Evolutionary conservation across 2,113 vertebrate genomes (phyloP), one percentile per base, ranked within the genome.

Genomic region (Nycticryphes semicollaris): DNA sequence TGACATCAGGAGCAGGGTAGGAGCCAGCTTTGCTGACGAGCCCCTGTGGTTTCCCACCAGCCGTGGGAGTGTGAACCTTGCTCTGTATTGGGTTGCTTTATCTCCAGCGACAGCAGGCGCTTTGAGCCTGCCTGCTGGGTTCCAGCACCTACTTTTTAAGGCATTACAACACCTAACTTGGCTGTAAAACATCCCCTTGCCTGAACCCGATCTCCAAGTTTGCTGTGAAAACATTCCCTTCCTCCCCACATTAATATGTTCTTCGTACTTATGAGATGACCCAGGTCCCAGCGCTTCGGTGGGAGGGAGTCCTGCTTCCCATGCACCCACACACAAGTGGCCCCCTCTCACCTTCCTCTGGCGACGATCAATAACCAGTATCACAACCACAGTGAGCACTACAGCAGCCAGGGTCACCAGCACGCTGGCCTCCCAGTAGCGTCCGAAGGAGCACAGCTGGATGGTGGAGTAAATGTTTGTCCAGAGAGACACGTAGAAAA

Each of bases 401-500:
- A 97, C 50, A 0, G 98, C 97, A 1, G 90, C 95, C 78, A 98
- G 57, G 5, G 98, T 98, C 48, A 98, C 98, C 10, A 98, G 95
- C 59, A 98, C 80, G 0, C 96, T 84, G 2, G 92, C 88, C 15
- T 90, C 96, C 98, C 98, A 98, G 89, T 84, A 96, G 22, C 22
- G 94, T 7, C 97, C 95, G 1, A 97, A 79, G 66, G 97, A 93
- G 8, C 96, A 98, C 75, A 98, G 90, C 89, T 97, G 97, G 74
- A 98, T 91, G 5, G 97, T 98, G 56, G 98, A 98, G 94, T 98
- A 98, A 79, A 98, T 96, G 73, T 98, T 98, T 91, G 97, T 91
- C 98, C 98, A 98, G 45, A 98, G 95, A 57, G 92, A 96, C 70
- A 98, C 5, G 14, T 98, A 98, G 70, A 98, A 95, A 37, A 98